Evolutionary conservation across 2,888 invertebrate genomes (phyloP).

Genomic region (Odontomyia ornata): DNA sequence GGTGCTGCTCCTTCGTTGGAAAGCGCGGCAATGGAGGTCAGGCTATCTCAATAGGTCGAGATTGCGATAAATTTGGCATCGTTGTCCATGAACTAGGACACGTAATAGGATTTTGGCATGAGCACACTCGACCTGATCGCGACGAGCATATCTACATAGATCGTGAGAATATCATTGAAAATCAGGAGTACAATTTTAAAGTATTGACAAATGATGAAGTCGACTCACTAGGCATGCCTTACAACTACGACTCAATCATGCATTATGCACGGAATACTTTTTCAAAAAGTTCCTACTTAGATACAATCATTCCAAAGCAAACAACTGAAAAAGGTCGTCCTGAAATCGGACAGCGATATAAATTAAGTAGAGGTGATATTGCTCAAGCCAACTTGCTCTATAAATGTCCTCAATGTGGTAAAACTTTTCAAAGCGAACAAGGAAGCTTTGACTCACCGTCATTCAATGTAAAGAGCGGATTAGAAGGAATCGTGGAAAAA

Average conservation of each 20-base stretch:
- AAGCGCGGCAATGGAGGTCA: slow-evolving; percentile 95
- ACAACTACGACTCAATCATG: slow-evolving; percentile 98
- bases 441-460: slow-evolving; percentile 83
- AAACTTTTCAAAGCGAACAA: slow-evolving; percentile 86
- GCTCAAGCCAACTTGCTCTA: slow-evolving; percentile 96
- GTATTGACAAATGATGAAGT: slow-evolving; percentile 97
- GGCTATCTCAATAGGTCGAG: slow-evolving; percentile 95
- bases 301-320: slow-evolving; percentile 92
- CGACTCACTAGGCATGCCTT: slow-evolving; percentile 92
- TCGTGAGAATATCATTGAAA: slow-evolving; percentile 95
- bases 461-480: slow-evolving; percentile 67
- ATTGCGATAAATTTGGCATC: slow-evolving; percentile 99
- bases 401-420: slow-evolving; percentile 92
- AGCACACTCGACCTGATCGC: slow-evolving; percentile 96
- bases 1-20: slow-evolving; percentile 99
- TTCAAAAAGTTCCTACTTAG: slow-evolving; percentile 92
- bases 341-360: slow-evolving; percentile 95
- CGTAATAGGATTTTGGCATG: slow-evolving; percentile 99
- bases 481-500: slow-evolving; percentile 68
- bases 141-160: slow-evolving; percentile 97
- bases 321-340: slow-evolving; percentile 84
- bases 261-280: slow-evolving; percentile 99
- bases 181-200: slow-evolving; percentile 99
- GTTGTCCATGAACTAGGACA: slow-evolving; percentile 97
- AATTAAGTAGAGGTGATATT: slow-evolving; percentile 93